Percentiles rank a stretch among this genome's conserved stretches.
Conservation (phyloP, 2,113 vertebrate genomes). For the Hemichromis elongatus region DNA sequence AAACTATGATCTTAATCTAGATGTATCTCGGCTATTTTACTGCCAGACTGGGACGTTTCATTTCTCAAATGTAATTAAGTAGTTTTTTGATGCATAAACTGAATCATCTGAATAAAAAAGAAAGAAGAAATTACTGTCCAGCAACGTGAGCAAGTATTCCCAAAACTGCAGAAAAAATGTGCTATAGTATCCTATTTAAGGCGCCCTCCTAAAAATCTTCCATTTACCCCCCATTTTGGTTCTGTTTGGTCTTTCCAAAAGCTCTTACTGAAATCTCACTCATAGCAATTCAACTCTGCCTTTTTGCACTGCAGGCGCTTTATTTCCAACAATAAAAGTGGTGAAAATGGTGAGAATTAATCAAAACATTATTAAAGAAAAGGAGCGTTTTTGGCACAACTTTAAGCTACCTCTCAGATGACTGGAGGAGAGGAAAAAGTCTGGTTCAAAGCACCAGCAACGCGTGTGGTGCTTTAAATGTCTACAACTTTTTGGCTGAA, state of each 20-base stretch:
- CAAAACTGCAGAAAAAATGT: not conserved
- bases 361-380: not conserved
- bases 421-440: not conserved
- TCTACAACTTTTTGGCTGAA: not conserved
- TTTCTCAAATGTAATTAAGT: not conserved
- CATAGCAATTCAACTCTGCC: not conserved
- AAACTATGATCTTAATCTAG: not conserved
- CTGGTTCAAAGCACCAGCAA: not conserved
- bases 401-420: not conserved
- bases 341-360: not conserved
- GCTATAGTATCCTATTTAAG: not conserved
- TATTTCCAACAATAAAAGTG: not conserved
- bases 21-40: not conserved
- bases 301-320: not conserved
- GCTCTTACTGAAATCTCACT: not conserved
- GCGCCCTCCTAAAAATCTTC: rapidly evolving
- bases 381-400: not conserved
- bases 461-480: not conserved
- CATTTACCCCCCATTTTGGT: not conserved
- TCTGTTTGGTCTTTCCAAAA: not conserved
- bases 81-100: not conserved
- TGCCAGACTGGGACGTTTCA: not conserved
- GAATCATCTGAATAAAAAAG: not conserved
- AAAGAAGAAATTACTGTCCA: not conserved
- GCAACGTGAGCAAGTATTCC: not conserved